phyloP scores from a whole-genome alignment of 1,140 invertebrate species.

The Heliconius nattereri region DNA sequence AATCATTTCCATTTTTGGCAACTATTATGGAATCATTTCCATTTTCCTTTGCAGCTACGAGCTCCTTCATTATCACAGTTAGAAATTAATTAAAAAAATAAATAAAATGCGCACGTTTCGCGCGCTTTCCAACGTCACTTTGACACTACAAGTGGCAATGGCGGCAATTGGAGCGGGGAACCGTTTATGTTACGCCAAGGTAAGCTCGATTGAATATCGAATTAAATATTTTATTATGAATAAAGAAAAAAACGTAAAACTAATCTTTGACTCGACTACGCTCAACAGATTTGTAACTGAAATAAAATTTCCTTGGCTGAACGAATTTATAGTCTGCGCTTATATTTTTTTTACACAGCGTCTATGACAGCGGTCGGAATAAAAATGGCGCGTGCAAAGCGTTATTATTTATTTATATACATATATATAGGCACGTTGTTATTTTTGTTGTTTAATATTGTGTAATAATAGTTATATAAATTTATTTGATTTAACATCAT shows the following conservation, averaged over 20 bases:
- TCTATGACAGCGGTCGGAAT: slow-evolving; percentile 19
- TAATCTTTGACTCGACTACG: not conserved
- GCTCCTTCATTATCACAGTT: slow-evolving; percentile 63
- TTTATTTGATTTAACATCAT: slow-evolving; percentile 16
- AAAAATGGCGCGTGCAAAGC: slow-evolving; percentile 15
- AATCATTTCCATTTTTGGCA: slow-evolving; percentile 48
- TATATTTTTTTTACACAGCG: slow-evolving; percentile 11
- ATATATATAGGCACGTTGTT: not conserved
- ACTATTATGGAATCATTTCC: slow-evolving; percentile 42
- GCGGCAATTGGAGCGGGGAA: slow-evolving; percentile 55
- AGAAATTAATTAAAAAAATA: slow-evolving; percentile 34
- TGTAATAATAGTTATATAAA: slow-evolving; percentile 29
- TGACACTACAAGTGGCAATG: slow-evolving; percentile 62
- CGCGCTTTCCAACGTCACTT: slow-evolving; percentile 71
- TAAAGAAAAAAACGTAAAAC: slow-evolving; percentile 37
- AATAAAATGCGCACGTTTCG: slow-evolving; percentile 48
- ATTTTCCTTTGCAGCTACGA: slow-evolving; percentile 44
- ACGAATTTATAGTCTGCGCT: slow-evolving; percentile 9
- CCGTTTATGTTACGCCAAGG: slow-evolving; percentile 62
- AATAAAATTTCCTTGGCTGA: slow-evolving; percentile 10
- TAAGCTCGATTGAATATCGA: slow-evolving; percentile 48
- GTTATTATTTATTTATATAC: slow-evolving; percentile 22
- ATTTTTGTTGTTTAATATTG: slow-evolving; percentile 33
- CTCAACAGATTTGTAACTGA: slow-evolving; percentile 1
- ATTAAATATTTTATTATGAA: slow-evolving; percentile 32